Evolutionary conservation across 1,140 invertebrate genomes (phyloP).

Genomic region (Drosophila watanabei): DNA sequence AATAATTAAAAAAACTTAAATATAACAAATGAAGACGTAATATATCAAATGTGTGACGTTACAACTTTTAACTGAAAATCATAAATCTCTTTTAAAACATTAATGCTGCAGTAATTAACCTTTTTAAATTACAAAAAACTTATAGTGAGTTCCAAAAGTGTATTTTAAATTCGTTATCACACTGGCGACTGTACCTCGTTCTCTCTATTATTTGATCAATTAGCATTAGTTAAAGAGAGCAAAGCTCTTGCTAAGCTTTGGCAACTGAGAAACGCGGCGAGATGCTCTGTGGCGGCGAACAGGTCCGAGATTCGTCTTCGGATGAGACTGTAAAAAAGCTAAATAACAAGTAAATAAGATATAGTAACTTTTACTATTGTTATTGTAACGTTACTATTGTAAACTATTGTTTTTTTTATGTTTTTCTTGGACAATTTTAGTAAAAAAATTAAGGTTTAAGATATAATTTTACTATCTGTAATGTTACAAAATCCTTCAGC

Average conservation of each 20-base stretch:
- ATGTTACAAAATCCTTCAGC: background rate
- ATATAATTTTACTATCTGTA: background rate
- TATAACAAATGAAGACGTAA: background rate
- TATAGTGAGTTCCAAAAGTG: background rate
- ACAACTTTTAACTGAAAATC: background rate
- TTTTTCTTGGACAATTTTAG: background rate
- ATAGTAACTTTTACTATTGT: background rate
- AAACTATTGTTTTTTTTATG: background rate
- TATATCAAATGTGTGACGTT: background rate
- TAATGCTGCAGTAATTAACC: no score
- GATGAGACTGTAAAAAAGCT: background rate
- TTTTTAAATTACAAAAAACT: background rate
- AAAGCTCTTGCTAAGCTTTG: conserved; percentile 48
- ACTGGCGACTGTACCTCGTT: background rate
- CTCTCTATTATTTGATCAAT: conserved; percentile 24
- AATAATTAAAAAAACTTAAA: background rate
- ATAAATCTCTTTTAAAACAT: background rate
- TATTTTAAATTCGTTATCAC: background rate
- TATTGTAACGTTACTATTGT: no score
- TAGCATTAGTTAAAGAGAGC: conserved; percentile 20
- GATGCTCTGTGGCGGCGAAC: conserved; percentile 24
- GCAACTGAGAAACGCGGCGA: conserved; percentile 12
- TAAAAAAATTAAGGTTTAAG: no score
- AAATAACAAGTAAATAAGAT: background rate
- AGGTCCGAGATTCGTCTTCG: conserved; percentile 27